phyloP scores from a whole-genome alignment of 2,113 vertebrate genomes.

The Sialia sialis region DNA sequence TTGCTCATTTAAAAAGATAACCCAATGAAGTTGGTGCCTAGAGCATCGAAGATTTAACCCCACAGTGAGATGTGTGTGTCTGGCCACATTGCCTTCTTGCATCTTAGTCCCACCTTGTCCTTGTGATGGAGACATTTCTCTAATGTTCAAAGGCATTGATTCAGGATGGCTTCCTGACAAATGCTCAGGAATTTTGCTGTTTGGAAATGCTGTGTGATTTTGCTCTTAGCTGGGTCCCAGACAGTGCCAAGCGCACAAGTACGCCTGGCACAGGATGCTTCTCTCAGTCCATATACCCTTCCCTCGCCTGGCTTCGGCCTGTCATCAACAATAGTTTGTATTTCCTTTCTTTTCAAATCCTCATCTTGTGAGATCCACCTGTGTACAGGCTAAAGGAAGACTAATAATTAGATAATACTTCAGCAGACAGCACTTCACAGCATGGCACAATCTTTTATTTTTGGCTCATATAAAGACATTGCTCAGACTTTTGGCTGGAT shows the following conservation, averaged over 20 bases:
- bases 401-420: not conserved
- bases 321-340: not conserved
- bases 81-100: fast-evolving
- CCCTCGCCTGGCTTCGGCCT: not conserved
- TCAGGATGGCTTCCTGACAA: not conserved
- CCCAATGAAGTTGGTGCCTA: too few species aligned
- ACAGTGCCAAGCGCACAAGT: not conserved
- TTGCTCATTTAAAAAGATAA: too few species aligned
- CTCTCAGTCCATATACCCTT: not conserved
- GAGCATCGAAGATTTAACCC: too few species aligned
- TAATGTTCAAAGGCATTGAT: not conserved
- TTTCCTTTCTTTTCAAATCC: not conserved
- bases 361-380: not conserved
- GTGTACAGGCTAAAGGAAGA: not conserved
- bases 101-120: not conserved
- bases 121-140: not conserved
- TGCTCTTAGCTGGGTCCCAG: not conserved
- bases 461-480: not conserved
- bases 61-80: too few species aligned
- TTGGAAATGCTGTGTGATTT: not conserved
- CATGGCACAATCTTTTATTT: not conserved
- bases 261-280: not conserved
- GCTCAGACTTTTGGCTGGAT: not conserved
- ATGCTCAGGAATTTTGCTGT: not conserved
- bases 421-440: not conserved